phyloP scores from a whole-genome alignment of 2,113 vertebrate genomes.

The Callopanchax toddi region DNA sequence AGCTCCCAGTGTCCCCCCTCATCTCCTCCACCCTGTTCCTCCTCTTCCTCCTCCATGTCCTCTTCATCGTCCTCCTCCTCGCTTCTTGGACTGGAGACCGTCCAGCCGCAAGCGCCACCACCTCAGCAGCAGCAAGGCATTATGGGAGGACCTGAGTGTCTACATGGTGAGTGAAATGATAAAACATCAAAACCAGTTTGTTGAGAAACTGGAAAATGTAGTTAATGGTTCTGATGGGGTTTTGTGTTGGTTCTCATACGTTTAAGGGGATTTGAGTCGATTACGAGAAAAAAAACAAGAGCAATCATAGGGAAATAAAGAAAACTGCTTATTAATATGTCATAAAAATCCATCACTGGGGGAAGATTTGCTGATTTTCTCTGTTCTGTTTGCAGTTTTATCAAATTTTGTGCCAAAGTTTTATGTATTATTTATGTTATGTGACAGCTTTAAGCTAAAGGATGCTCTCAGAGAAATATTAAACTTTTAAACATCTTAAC shows the following conservation, averaged over 20 bases:
- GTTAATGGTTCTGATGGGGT: not conserved
- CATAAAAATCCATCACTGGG: too few relatives aligned
- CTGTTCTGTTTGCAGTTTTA: not conserved
- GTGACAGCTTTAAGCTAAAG: too few relatives aligned
- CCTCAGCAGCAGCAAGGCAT: slow-evolving; percentile 64
- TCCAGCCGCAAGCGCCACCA: slow-evolving; percentile 63
- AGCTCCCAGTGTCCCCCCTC: slow-evolving; percentile 81
- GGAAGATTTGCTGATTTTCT: too few relatives aligned
- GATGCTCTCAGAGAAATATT: too few relatives aligned
- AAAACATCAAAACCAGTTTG: too few relatives aligned
- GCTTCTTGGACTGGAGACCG: slow-evolving; percentile 78
- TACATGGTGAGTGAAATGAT: slow-evolving; percentile 73
- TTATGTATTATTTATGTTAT: too few relatives aligned
- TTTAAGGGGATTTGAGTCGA: too few relatives aligned
- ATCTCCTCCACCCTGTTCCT: slow-evolving; percentile 79
- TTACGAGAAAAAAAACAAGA: too few relatives aligned
- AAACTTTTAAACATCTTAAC: too few relatives aligned
- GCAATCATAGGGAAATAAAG: too few relatives aligned
- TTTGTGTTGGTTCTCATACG: too few relatives aligned
- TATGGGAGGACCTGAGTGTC: slow-evolving; percentile 78
- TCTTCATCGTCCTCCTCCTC: slow-evolving; percentile 82
- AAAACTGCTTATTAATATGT: too few relatives aligned
- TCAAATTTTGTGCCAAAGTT: not conserved
- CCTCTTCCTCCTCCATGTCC: slow-evolving; percentile 79
- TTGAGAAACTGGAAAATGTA: not conserved